Percentiles rank a stretch among this genome's conserved stretches.
These are phyloP conservation scores for Drosophila buzzatii DNA, from an alignment of 2,888 invertebrate species.

Conservation along the genomic window DNA sequence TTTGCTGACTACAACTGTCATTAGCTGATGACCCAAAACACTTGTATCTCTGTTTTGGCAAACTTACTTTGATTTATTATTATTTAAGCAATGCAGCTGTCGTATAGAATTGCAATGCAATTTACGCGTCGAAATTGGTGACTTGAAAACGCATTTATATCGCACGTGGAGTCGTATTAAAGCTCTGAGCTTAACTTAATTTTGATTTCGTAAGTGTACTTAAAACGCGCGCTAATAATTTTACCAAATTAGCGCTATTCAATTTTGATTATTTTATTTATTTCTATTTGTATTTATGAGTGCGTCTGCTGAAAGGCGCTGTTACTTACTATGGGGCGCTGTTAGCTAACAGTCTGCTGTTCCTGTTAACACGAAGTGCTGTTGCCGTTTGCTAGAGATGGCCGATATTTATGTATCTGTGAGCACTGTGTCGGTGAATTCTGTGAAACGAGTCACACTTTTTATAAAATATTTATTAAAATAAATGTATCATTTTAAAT, in stretches of 20 bases:
- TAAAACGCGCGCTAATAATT: slow-evolving; percentile 26
- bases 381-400: slow-evolving; percentile 37
- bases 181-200: slow-evolving; percentile 14
- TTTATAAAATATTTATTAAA: background rate
- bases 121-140: slow-evolving; percentile 33
- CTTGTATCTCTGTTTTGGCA: background rate
- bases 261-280: slow-evolving; percentile 57
- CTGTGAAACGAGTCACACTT: background rate
- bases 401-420: slow-evolving; percentile 8
- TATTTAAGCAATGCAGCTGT: slow-evolving; percentile 35
- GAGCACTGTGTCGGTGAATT: background rate
- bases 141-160: slow-evolving; percentile 11
- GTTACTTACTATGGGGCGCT: slow-evolving; percentile 40
- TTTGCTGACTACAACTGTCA: slow-evolving; percentile 23
- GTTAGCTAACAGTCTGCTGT: slow-evolving; percentile 37
- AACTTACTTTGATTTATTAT: slow-evolving; percentile 50
- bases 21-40: background rate
- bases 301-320: slow-evolving; percentile 44
- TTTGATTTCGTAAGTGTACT: slow-evolving; percentile 7
- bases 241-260: slow-evolving; percentile 28
- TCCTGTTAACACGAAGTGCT: slow-evolving; percentile 24
- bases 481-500: background rate
- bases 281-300: slow-evolving; percentile 37
- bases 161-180: background rate
- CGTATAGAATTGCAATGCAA: slow-evolving; percentile 44